Percentiles rank a stretch among this genome's conserved stretches.
These are phyloP conservation scores for Adoxophyes honmai DNA, from an alignment of 1,140 invertebrate species.

Conservation along the genomic window DNA sequence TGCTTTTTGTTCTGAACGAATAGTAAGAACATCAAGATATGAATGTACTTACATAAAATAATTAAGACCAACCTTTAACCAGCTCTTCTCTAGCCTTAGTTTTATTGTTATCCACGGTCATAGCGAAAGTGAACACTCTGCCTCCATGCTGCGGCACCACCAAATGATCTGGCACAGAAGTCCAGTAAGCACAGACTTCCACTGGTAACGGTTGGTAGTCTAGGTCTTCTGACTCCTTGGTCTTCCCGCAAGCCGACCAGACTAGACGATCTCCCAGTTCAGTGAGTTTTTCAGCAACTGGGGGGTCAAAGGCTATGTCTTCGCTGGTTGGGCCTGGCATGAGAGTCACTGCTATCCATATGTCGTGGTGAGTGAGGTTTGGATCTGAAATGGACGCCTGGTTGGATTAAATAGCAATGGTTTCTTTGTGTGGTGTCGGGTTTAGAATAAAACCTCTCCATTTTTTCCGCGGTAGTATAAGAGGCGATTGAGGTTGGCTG, in stretches of 20 bases:
- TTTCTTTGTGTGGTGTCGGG: too few species aligned
- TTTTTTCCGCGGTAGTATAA: too few species aligned
- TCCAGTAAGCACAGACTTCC: slow-evolving; percentile 71
- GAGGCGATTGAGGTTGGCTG: too few species aligned
- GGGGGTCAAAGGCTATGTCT: slow-evolving; percentile 57
- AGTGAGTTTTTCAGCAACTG: slow-evolving; percentile 51
- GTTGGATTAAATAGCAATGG: slow-evolving; percentile 18
- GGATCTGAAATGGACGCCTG: slow-evolving; percentile 49
- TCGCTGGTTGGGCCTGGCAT: slow-evolving; percentile 59
- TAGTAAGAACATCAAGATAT: too few species aligned
- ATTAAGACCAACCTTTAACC: slow-evolving; percentile 60
- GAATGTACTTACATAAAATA: background rate
- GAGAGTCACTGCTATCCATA: slow-evolving; percentile 66
- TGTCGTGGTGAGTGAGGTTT: slow-evolving; percentile 59
- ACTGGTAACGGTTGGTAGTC: slow-evolving; percentile 62
- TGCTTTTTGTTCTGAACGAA: too few species aligned
- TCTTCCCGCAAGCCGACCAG: slow-evolving; percentile 65
- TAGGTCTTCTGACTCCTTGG: slow-evolving; percentile 58
- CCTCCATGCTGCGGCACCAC: slow-evolving; percentile 60
- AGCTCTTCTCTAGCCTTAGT: slow-evolving; percentile 74
- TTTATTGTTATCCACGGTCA: slow-evolving; percentile 74
- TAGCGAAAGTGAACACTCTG: slow-evolving; percentile 71
- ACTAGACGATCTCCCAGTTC: slow-evolving; percentile 51
- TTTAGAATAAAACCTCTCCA: too few species aligned
- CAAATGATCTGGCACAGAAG: slow-evolving; percentile 70